Evolutionary conservation across 2,113 vertebrate genomes (phyloP).

Genomic region (Petromus typicus): DNA sequence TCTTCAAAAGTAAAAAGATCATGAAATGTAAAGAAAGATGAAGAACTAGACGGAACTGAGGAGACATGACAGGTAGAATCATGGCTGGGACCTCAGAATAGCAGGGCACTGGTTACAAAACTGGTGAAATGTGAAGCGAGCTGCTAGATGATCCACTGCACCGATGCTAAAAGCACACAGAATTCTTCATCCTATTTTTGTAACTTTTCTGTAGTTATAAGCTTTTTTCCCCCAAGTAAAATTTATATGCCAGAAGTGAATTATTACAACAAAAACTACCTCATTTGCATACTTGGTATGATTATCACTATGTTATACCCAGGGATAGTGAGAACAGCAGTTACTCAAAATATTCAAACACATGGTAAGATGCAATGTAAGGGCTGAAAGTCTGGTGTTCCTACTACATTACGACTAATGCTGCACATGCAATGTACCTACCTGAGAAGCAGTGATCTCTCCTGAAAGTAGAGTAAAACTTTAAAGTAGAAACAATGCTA

Average conservation of each 20-base stretch:
- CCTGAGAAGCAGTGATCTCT: background rate
- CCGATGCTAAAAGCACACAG: background rate
- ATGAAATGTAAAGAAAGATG: background rate
- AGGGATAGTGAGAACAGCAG: background rate
- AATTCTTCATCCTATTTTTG: background rate
- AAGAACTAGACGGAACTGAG: background rate
- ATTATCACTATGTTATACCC: background rate
- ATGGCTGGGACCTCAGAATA: background rate
- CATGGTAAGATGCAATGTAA: background rate
- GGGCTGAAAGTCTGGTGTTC: background rate
- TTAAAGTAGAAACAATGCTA: background rate
- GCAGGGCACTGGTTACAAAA: background rate
- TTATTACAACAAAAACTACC: background rate
- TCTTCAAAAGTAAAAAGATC: background rate
- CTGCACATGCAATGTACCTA: background rate
- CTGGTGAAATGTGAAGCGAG: background rate
- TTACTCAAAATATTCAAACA: background rate
- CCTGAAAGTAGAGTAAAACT: background rate
- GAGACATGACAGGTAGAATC: background rate
- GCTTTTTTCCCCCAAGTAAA: background rate
- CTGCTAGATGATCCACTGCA: background rate
- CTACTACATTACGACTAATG: background rate
- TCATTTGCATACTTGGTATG: slow-evolving; percentile 12
- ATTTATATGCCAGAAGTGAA: background rate
- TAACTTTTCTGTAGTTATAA: background rate